A percentile compares a stretch with the other conserved stretches of the same genome.
Conservation (phyloP, 2,797 vertebrate genomes). For the Cygnus olor region DNA sequence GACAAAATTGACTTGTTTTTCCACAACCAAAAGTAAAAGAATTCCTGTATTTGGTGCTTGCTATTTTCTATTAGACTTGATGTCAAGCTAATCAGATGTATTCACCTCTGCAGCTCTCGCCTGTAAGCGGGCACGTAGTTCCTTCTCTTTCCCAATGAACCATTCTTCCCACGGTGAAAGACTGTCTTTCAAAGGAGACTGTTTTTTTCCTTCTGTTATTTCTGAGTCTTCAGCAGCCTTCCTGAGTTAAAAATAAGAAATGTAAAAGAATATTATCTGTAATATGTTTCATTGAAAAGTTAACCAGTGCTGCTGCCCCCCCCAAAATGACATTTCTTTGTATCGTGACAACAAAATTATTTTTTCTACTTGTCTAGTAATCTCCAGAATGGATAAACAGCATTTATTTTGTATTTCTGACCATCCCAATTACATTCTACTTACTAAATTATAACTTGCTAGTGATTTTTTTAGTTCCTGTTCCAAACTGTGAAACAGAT, state of each 20-base stretch:
- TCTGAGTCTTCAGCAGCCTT: neutral
- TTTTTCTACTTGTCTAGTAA: neutral
- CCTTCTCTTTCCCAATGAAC: slow-evolving; percentile 92
- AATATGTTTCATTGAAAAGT: neutral
- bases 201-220: neutral
- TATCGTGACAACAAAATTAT: neutral
- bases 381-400: neutral
- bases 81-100: neutral
- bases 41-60: neutral
- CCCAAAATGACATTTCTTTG: neutral
- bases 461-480: too few species aligned
- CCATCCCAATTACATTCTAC: accelerated
- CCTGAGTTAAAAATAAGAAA: slow-evolving; percentile 26
- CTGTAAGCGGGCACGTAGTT: slow-evolving; percentile 83
- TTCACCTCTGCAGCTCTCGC: slow-evolving; percentile 85
- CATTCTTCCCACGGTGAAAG: slow-evolving; percentile 92
- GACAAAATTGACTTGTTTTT: neutral
- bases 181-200: slow-evolving; percentile 51
- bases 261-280: neutral
- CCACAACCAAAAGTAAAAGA: neutral
- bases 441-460: neutral
- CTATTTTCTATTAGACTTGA: neutral
- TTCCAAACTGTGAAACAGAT: neutral
- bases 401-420: neutral
- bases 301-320: neutral